Evolutionary conservation across 2,888 invertebrate genomes (phyloP).

Genomic region (Sabellastarte sp.): DNA sequence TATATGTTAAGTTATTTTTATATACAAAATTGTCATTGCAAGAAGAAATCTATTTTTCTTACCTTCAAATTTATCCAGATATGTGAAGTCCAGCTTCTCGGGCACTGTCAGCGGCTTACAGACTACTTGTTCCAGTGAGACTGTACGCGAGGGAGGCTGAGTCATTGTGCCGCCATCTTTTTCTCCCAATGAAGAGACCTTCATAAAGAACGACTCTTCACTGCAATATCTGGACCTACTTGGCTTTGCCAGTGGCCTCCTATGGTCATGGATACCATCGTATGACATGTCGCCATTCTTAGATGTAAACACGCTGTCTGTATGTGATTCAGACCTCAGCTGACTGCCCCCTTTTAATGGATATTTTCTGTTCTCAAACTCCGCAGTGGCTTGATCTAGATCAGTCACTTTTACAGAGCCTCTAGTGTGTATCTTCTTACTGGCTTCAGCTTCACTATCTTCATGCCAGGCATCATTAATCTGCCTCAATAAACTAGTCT

Average conservation of each 20-base stretch:
- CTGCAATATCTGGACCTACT: not conserved
- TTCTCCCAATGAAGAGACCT: not conserved
- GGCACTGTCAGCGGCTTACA: slow-evolving; percentile 76
- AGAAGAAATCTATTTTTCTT: no score
- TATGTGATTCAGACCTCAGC: not conserved
- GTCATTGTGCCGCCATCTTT: not conserved
- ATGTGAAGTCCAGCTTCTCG: slow-evolving; percentile 81
- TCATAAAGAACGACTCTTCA: not conserved
- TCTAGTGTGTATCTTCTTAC: not conserved
- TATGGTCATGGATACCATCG: not conserved
- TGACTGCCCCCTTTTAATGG: not conserved
- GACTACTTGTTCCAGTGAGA: slow-evolving; percentile 56
- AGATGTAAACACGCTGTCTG: not conserved
- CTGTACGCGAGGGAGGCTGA: slow-evolving; percentile 22
- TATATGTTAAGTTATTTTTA: no score
- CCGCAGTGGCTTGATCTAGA: not conserved
- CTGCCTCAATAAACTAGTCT: no score
- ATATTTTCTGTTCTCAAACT: not conserved
- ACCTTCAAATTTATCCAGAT: slow-evolving; percentile 93
- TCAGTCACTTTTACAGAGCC: no score
- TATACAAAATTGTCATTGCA: no score
- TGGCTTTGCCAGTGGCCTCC: not conserved
- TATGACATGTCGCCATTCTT: not conserved
- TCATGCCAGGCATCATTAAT: not conserved
- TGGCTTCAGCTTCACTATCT: not conserved